Conservation (phyloP, 2,113 vertebrate genomes). For the Carassius carassius region DNA sequence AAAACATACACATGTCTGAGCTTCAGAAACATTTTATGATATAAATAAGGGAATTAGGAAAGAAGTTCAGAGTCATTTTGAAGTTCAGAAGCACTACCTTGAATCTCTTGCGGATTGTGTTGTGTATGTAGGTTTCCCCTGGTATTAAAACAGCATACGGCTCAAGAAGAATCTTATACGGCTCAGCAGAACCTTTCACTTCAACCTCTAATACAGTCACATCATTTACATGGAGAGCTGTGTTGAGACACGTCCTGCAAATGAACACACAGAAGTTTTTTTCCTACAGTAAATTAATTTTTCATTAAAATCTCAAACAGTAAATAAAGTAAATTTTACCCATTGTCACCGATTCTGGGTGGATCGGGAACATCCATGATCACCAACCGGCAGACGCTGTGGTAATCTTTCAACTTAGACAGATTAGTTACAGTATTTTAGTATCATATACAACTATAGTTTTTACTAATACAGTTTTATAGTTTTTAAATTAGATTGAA, state of each 20-base stretch:
- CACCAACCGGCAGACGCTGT: conserved; percentile 86
- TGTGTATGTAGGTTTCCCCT: conserved; percentile 81
- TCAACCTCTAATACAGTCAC: conserved; percentile 85
- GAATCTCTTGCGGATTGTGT: conserved; percentile 78
- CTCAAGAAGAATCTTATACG: conserved; percentile 82
- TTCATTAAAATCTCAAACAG: neutral
- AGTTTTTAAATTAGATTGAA: neutral
- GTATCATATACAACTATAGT: neutral
- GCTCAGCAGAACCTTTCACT: conserved; percentile 83
- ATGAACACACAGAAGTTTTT: conserved; percentile 43
- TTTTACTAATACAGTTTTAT: neutral
- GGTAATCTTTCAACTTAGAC: conserved; percentile 78
- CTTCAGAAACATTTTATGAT: neutral
- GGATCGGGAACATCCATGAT: conserved; percentile 77
- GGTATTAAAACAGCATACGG: conserved; percentile 85
- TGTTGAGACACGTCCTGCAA: conserved; percentile 46
- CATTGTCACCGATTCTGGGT: conserved; percentile 51
- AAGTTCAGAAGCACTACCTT: conserved; percentile 72
- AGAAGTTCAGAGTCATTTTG: neutral
- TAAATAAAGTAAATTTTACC: conserved; percentile 55
- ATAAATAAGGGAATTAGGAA: neutral
- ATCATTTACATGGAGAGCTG: conserved; percentile 61
- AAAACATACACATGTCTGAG: neutral
- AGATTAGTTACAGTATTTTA: conserved; percentile 32
- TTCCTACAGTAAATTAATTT: neutral